Percentiles rank a stretch among this genome's conserved stretches.
Evolutionary conservation across 2,888 invertebrate genomes (phyloP).

Genomic region (Callimorpha dominula): DNA sequence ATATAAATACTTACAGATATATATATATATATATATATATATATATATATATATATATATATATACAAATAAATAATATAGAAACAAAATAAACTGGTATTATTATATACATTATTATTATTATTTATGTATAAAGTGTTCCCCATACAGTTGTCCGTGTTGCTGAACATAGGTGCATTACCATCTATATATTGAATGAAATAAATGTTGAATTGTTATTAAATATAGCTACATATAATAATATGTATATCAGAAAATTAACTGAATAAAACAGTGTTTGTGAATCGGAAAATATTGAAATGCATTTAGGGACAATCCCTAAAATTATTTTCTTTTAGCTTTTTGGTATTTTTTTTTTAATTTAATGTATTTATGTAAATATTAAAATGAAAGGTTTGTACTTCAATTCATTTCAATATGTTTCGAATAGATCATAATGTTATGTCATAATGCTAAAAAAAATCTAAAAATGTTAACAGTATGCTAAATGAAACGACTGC

Average conservation of each 20-base stretch:
- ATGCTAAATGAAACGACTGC: not conserved
- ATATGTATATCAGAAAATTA: not conserved
- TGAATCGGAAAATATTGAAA: conserved; percentile 6
- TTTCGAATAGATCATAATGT: not conserved
- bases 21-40: no score
- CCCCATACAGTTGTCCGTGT: not conserved
- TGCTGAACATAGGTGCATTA: conserved; percentile 4
- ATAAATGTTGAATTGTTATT: conserved; percentile 8
- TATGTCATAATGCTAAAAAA: not conserved
- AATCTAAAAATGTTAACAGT: no score
- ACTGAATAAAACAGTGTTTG: not conserved
- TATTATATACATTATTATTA: no score
- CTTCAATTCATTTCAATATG: conserved; percentile 3
- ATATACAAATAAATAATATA: no score
- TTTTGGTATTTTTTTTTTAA: not conserved
- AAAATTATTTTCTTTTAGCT: no score
- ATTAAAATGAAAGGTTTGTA: not conserved
- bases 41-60: no score
- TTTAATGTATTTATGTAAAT: not conserved
- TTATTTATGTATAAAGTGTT: not conserved
- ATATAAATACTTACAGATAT: no score
- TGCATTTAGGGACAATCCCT: not conserved
- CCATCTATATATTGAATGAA: not conserved
- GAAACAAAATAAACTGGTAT: no score
- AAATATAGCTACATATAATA: not conserved